Evolutionary conservation across 2,797 vertebrate genomes (phyloP), one percentile per base, ranked within the genome.

Genomic region (Distichodus sexfasciatus): DNA sequence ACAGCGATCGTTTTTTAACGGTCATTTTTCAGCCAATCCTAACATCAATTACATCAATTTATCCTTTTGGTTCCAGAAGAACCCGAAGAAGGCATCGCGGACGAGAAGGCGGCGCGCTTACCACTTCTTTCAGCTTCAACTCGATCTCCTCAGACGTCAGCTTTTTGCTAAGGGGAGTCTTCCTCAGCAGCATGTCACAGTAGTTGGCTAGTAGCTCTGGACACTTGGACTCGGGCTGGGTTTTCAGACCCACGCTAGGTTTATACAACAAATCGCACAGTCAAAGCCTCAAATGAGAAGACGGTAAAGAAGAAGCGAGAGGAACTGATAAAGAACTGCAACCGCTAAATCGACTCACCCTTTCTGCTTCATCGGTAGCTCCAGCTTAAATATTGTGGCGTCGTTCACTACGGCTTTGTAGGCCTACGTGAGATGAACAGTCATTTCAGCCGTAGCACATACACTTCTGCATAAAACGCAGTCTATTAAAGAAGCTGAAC

Each of bases 391-490:
- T 91, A 99, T 99, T 7, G 96, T 98, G 84, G 97, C 97, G 78
- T 99, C 97, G 66, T 99, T 99, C 83, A 99, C 97, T 58, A 99
- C 97, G 48, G 97, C 96, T 89, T 99, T 99, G 83, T 99, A 99
- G 0, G 97, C 97, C 97, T 99, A 85, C 3, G 2, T 76, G 29
- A 77, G 8, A 15, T 10, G 21, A 57, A 50, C 19, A 74, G 10
- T 12, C 2, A 28, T 15, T 46, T 31, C 31, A 4, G 24, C 3
- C 41, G 23, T 50, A 4, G 7, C 55, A 41, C 29, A n/a, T n/a
- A n/a, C n/a, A n/a, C n/a, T n/a, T n/a, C n/a, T n/a, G n/a, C n/a
- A n/a, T n/a, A n/a, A n/a, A n/a, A n/a, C n/a, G n/a, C n/a, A n/a
- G n/a, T n/a, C n/a, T n/a, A n/a, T n/a, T n/a, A n/a, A n/a, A n/a